A percentile compares a stretch with the other conserved stretches of the same genome.
phyloP scores from a whole-genome alignment of 2,888 invertebrate genomes.

The Hypsopygia costalis region DNA sequence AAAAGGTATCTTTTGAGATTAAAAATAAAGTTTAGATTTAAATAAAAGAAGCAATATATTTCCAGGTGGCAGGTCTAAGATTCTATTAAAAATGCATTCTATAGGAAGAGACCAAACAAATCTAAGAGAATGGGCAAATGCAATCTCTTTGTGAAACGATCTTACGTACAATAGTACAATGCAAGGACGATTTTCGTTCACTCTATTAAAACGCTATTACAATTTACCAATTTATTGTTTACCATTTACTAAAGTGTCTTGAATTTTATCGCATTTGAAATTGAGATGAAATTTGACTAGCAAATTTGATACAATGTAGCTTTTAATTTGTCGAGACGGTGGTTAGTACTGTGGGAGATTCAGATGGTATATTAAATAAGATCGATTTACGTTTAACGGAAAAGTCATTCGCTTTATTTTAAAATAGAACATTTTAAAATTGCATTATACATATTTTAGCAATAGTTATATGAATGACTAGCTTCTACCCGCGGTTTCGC shows the following conservation, averaged over 20 bases:
- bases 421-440: no score
- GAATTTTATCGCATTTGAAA: no score
- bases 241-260: background rate
- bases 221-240: conserved; percentile 19
- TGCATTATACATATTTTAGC: no score
- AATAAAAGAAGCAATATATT: background rate
- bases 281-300: background rate
- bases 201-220: conserved; percentile 71
- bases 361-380: no score
- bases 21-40: no score
- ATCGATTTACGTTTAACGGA: no score
- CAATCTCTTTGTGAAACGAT: conserved; percentile 59
- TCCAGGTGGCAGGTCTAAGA: conserved; percentile 31
- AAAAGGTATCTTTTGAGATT: no score
- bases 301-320: background rate
- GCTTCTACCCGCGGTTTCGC: no score
- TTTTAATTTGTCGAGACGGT: no score
- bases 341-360: conserved; percentile 15
- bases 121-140: conserved; percentile 44
- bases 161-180: conserved; percentile 66
- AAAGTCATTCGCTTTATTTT: no score
- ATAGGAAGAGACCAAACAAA: conserved; percentile 22
- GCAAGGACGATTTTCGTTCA: conserved; percentile 73
- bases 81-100: conserved; percentile 9
- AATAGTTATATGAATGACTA: no score